Evolutionary conservation across 2,888 invertebrate genomes (phyloP), one percentile per base, ranked within the genome.

Genomic region (Heliconius charithonia): DNA sequence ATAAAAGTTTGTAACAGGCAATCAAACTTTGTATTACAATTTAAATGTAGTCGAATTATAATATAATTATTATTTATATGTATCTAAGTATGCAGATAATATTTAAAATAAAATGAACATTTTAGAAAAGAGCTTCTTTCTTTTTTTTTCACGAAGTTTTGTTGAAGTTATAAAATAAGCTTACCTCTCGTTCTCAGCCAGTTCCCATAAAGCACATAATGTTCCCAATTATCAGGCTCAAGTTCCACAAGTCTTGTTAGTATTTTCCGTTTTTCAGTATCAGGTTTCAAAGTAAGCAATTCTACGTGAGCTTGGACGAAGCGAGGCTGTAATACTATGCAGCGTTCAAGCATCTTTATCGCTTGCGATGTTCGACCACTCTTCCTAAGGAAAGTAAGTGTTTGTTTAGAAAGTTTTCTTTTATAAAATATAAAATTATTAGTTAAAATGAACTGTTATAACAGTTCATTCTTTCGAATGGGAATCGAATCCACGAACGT

Each of bases 291-390:
- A 80, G 96, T 92, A 10, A 97, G 95, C 74, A 97, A 89, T 82
- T 97, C 96, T 82, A 97, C 92, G 85, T 97, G 96, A 0, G 97
- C 97, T 76, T 96, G 96, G 0, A 96, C 96, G 86, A 97, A 97
- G 37, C 95, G 95, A 0, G 96, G 96, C 85, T 97, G 97, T 62
- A 97, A 90, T 80, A 91, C 92, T 41, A 97, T 95, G 86, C 97
- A 97, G 81, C 96, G 96, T 84, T 96, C 96, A 75, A 97, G 87
- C 97, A 97, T 97, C 80, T 89, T 89, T 79, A 96, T 95, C 2
- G 97, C 97, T 86, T 96, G 96, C 22, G 90, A 88, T 2, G 95
- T 95, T 77, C 96, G 94, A 78, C 97, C 97, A 78, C 95, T 95
- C 92, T 96, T 96, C 86, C 97, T 97, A 59, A 25, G 16, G 9